Base-by-base conservation (phyloP, 2,113 vertebrate genomes). In the Thunnus thynnus region DNA sequence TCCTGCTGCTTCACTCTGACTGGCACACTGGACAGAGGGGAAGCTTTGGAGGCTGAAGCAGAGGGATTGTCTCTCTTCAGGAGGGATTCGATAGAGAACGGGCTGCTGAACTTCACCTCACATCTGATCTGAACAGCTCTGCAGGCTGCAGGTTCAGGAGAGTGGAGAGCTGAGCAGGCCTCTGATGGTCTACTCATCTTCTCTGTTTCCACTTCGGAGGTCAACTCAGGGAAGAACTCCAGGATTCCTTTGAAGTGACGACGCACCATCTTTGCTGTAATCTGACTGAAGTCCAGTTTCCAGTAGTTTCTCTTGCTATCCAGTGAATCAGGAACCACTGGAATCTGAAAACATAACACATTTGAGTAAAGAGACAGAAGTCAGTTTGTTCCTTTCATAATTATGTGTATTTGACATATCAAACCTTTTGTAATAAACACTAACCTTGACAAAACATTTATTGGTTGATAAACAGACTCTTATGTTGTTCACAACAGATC, bases 31-130 rank as follows among this genome's bases (percentile, higher is more conserved):
- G 54, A 85, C 67, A 46, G 78, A 79, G 73, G 80, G 78, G 67
- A 56, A n/a, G 85, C 47, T 64, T n/a, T 46, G 54, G 48, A 32
- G 54, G 61, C 13, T 54, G 1, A 58, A 51, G 51, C 47, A 12
- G 79, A 25, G 48, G 71, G 36, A 0, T 54, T 0, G 36, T 91
- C 89, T 65, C 85, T 92, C 76, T 89, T 74, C 81, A 95, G 74
- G 17, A 95, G 63, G 8, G 94, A 93, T 5, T 95, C 94, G 2
- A 95, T 92, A 13, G 93, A 94, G 86, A 95, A 95, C 3, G 93
- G 77, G 18, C 94, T 51, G 57, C 52, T 91, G 75, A 95, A 94
- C 82, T 90, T 95, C 22, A 67, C 60, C 10, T 83, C 72, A 32
- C 55, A 41, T 52, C 27, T 79, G 20, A 81, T 64, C 48, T 67